Conservation (phyloP, 2,797 vertebrate genomes). For the Dryobates pubescens region DNA sequence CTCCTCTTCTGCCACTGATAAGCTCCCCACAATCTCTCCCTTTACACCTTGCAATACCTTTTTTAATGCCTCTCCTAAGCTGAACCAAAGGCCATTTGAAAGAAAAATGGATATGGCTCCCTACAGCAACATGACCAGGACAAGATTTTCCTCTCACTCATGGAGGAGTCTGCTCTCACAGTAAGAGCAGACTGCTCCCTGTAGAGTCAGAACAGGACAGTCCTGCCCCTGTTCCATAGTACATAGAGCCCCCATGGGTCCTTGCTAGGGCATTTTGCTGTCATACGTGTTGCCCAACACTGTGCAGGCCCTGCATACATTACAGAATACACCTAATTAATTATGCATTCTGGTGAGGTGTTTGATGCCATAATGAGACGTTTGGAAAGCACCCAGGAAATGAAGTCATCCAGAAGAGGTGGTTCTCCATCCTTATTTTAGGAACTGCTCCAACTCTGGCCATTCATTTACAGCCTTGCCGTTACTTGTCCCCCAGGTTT, state of each 20-base stretch:
- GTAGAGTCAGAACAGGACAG: not conserved
- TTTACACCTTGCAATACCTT: not conserved
- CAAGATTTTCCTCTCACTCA: not conserved
- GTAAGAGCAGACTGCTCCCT: not conserved
- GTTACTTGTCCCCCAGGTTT: not conserved
- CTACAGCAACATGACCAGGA: not conserved
- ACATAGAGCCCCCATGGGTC: not conserved
- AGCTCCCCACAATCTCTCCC: not conserved
- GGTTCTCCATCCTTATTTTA: not conserved
- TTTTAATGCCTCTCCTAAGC: not conserved
- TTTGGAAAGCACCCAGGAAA: not conserved
- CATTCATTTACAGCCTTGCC: not conserved
- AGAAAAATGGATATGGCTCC: not conserved
- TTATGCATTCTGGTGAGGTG: not conserved
- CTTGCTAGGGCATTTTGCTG: not conserved
- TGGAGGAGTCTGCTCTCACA: not conserved
- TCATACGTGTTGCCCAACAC: rapidly evolving
- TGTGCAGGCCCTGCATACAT: rapidly evolving
- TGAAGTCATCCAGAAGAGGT: not conserved
- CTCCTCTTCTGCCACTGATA: not conserved
- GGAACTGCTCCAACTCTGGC: not conserved
- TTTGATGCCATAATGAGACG: rapidly evolving
- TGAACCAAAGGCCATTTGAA: not conserved
- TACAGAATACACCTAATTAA: not conserved
- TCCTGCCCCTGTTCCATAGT: not conserved